Percentiles rank a stretch among this genome's conserved stretches.
phyloP scores from a whole-genome alignment of 2,113 vertebrate genomes.

The Leptocoma aspasia region DNA sequence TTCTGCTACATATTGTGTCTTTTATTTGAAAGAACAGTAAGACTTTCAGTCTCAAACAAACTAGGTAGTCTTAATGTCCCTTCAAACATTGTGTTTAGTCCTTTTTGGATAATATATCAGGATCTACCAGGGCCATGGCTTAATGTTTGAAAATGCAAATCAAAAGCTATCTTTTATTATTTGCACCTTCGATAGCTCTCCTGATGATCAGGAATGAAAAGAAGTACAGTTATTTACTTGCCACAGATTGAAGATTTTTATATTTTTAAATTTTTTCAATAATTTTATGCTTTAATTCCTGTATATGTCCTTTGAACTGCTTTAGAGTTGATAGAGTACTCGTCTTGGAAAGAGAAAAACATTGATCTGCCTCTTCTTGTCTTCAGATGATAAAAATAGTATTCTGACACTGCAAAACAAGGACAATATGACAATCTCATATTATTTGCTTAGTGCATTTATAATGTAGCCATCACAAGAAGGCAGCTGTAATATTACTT shows the following conservation, averaged over 20 bases:
- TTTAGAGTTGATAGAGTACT: neutral
- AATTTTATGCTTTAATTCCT: neutral
- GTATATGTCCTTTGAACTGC: neutral
- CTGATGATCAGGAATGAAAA: neutral
- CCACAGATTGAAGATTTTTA: neutral
- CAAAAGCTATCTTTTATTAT: neutral
- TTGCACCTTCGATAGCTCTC: neutral
- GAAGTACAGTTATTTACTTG: neutral
- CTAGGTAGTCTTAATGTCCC: neutral
- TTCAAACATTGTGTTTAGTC: neutral
- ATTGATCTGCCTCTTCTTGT: neutral
- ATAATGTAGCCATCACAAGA: neutral
- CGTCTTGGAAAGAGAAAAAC: neutral
- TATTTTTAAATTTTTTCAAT: neutral
- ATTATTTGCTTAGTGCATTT: neutral
- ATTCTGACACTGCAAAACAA: neutral
- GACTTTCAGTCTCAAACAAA: neutral
- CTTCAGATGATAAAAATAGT: neutral
- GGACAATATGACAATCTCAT: neutral
- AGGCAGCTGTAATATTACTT: neutral
- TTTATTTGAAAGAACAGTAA: neutral
- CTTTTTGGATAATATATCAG: neutral
- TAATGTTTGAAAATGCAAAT: neutral
- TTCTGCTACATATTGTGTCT: neutral
- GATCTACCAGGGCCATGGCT: neutral